phyloP scores from a whole-genome alignment of 1,140 invertebrate species.

The Drosophila pectinifera region DNA sequence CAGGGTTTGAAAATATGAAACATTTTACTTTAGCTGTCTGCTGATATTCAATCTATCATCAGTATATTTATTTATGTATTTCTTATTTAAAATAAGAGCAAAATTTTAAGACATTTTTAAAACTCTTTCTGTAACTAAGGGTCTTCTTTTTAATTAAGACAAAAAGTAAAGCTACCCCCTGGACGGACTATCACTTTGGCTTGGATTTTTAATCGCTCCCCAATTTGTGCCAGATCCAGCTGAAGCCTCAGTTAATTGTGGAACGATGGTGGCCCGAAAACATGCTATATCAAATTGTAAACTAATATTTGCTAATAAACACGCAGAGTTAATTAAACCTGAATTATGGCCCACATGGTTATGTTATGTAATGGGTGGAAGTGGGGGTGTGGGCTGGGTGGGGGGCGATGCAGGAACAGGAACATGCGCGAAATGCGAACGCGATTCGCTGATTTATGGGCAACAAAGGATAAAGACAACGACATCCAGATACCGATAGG shows the following conservation, averaged over 20 bases:
- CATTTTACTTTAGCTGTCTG: too few species aligned
- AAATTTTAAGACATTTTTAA: too few species aligned
- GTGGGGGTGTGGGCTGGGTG: not conserved
- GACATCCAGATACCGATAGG: conserved; percentile 57
- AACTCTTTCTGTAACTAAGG: too few species aligned
- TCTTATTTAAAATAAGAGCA: too few species aligned
- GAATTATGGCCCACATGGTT: conserved; percentile 73
- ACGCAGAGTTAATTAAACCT: conserved; percentile 80
- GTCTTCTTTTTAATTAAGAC: too few species aligned
- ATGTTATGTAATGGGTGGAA: conserved; percentile 25
- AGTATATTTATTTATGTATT: too few species aligned
- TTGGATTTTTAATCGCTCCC: conserved; percentile 13
- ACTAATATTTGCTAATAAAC: conserved; percentile 84
- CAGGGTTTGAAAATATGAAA: too few species aligned
- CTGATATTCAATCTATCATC: too few species aligned
- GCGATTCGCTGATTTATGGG: conserved; percentile 81
- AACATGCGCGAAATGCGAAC: conserved; percentile 73
- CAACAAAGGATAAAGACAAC: conserved; percentile 81
- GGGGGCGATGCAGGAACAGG: conserved; percentile 44
- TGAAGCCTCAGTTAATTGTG: conserved; percentile 55
- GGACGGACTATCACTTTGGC: not conserved
- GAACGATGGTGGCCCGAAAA: conserved; percentile 22
- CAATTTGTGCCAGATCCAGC: conserved; percentile 3
- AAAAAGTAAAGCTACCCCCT: not conserved
- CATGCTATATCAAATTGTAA: conserved; percentile 75